These are phyloP conservation scores for Pachydiplax longipennis DNA, from an alignment of 2,888 invertebrate genomes.

Conservation along the genomic window DNA sequence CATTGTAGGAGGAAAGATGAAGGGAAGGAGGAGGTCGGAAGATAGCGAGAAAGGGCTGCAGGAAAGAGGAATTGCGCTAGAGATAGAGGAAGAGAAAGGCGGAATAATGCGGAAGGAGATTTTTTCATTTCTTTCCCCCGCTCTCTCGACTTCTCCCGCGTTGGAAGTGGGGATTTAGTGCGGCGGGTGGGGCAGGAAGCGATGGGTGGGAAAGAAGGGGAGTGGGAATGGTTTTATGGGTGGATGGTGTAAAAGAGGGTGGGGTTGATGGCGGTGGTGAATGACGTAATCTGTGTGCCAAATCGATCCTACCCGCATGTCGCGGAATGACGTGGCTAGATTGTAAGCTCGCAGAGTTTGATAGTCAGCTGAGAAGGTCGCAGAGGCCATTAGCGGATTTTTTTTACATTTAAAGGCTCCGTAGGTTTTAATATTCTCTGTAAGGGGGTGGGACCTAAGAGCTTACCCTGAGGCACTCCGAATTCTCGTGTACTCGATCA, in stretches of 20 bases:
- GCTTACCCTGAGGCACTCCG: not conserved
- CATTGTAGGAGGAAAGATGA: not conserved
- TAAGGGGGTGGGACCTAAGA: not conserved
- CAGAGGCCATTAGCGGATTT: not conserved
- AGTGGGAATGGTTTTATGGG: not conserved
- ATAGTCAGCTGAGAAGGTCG: constrained; percentile 13
- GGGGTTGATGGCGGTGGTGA: not conserved
- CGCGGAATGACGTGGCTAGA: constrained; percentile 36
- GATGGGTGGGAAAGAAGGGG: not conserved
- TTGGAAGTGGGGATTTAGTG: not conserved
- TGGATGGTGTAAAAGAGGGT: not conserved
- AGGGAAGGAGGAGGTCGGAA: not conserved
- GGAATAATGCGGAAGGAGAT: not conserved
- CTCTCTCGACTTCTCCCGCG: not conserved
- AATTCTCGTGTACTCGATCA: too few relatives aligned
- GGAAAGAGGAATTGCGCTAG: not conserved
- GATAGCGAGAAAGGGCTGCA: not conserved
- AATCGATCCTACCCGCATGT: constrained; percentile 31
- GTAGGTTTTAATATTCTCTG: not conserved
- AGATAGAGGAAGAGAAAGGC: not conserved
- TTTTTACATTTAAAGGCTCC: not conserved
- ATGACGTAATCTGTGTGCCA: constrained; percentile 12
- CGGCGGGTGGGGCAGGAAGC: not conserved
- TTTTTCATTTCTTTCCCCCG: not conserved
- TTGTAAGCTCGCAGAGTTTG: constrained; percentile 13